Percentiles rank a stretch among this genome's conserved stretches.
phyloP scores from a whole-genome alignment of 2,888 invertebrate species.

The Eupelmus urozonus region DNA sequence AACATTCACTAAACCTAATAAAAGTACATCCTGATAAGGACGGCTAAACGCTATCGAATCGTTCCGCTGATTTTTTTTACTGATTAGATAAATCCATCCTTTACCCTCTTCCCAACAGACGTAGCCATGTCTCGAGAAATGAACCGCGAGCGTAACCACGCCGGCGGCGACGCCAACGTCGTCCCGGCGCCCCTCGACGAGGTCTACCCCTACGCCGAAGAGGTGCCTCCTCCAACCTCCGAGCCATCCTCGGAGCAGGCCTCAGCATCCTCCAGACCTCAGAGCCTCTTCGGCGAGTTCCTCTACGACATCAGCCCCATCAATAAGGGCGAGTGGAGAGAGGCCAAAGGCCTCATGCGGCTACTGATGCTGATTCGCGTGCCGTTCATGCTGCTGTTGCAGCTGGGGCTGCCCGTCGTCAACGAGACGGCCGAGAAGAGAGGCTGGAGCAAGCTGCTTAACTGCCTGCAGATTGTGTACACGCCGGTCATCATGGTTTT shows the following conservation, averaged over 20 bases:
- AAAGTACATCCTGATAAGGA: no score
- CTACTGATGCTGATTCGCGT: constrained; percentile 77
- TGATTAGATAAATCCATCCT: no score
- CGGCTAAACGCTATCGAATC: no score
- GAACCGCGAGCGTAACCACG: background rate
- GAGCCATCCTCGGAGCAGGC: no score
- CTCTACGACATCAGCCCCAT: constrained; percentile 74
- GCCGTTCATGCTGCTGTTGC: constrained; percentile 79
- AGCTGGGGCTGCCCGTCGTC: constrained; percentile 80
- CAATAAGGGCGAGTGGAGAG: constrained; percentile 74
- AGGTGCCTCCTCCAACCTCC: no score
- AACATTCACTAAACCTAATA: no score
- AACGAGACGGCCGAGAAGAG: constrained; percentile 77
- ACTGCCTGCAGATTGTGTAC: constrained; percentile 78
- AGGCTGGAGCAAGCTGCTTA: constrained; percentile 81
- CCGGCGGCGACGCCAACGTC: background rate
- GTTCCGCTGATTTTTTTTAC: no score
- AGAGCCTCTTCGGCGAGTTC: constrained; percentile 70
- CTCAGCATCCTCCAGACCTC: constrained; percentile 63
- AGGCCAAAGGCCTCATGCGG: constrained; percentile 70
- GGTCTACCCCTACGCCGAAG: no score
- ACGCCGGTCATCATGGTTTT: constrained; percentile 77
- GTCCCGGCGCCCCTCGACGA: no score
- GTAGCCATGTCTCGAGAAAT: background rate
- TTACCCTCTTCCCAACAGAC: no score